Evolutionary conservation across 2,113 vertebrate species (phyloP).

Genomic region (Philantomba maxwellii): DNA sequence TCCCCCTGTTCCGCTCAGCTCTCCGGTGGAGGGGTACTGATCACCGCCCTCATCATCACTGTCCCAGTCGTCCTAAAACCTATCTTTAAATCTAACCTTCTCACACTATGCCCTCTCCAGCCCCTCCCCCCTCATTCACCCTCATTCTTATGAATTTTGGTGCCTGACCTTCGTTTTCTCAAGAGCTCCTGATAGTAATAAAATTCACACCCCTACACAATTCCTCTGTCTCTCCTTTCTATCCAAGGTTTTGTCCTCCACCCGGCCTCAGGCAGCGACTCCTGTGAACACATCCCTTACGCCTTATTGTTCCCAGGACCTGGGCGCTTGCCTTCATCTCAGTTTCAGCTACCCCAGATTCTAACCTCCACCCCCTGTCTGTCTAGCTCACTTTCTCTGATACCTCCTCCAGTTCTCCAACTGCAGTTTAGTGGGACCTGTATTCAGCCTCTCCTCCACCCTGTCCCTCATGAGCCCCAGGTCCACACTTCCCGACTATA

Average conservation of each 20-base stretch:
- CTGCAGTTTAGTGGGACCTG: background rate
- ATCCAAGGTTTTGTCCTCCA: background rate
- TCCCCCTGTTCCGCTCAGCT: background rate
- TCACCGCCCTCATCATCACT: background rate
- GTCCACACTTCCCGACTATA: background rate
- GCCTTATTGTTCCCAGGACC: background rate
- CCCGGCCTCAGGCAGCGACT: background rate
- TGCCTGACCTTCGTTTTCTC: background rate
- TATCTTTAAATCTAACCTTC: background rate
- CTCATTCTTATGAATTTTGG: background rate
- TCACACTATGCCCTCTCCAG: background rate
- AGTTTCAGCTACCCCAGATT: background rate
- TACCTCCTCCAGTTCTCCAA: background rate
- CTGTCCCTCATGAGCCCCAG: background rate
- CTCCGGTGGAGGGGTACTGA: background rate
- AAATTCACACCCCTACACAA: background rate
- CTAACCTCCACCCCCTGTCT: background rate
- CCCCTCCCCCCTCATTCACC: rapidly evolving
- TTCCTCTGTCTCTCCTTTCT: background rate
- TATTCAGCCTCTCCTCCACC: background rate
- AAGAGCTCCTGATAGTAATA: background rate
- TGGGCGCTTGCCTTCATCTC: background rate
- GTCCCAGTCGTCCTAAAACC: background rate
- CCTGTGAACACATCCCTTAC: background rate
- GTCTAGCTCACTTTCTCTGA: background rate